Evolutionary conservation across 2,113 vertebrate genomes (phyloP).

Genomic region (Dromiciops gliroides): DNA sequence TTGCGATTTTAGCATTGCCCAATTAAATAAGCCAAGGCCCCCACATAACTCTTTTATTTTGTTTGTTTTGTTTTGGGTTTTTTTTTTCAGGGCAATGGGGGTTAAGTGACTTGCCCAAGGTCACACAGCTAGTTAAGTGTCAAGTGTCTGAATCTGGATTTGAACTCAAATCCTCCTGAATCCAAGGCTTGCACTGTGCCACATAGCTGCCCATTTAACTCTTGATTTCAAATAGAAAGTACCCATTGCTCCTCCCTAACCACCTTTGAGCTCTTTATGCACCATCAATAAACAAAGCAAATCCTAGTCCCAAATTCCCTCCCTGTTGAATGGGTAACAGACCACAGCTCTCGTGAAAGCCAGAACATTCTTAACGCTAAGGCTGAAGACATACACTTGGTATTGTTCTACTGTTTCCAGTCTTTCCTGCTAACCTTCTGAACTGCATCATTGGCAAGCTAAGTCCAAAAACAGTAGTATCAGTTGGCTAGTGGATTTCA

Average conservation of each 20-base stretch:
- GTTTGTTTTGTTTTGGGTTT: no score
- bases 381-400: background rate
- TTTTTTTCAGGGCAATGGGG: no score
- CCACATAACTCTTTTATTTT: no score
- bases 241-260: background rate
- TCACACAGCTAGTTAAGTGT: no score
- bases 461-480: background rate
- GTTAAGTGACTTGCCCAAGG: no score
- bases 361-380: background rate
- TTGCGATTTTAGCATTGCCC: background rate
- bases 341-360: background rate
- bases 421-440: background rate
- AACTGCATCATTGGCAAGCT: background rate
- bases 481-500: background rate
- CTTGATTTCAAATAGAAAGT: background rate
- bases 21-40: background rate
- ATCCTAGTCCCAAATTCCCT: background rate
- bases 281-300: background rate
- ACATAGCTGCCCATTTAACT: no score
- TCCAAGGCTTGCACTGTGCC: no score
- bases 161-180: no score
- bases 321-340: background rate
- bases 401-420: background rate
- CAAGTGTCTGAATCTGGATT: no score
- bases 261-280: background rate